Conservation (phyloP, 1,140 invertebrate genomes). For the Bathynomus jamesi region DNA sequence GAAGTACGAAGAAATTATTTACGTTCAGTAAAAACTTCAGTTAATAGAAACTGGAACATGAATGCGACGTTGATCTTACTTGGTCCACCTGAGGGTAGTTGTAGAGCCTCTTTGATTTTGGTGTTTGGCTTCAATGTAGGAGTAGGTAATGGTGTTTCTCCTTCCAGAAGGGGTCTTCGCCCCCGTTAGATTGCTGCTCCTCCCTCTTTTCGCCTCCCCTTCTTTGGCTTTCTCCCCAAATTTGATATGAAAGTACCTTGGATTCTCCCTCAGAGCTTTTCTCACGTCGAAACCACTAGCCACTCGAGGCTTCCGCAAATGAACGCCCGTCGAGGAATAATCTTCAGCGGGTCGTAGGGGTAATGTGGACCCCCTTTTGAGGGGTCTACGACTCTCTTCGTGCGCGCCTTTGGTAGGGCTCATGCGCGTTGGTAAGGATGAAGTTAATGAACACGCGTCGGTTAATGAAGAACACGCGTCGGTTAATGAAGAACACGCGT, state of each 20-base stretch:
- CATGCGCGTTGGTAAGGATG: background rate
- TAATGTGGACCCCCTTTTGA: no score
- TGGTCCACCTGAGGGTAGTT: background rate
- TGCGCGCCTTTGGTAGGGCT: background rate
- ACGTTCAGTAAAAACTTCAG: no score
- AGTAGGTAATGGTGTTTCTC: background rate
- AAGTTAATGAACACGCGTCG: no score
- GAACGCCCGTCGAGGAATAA: background rate
- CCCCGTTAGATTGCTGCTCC: background rate
- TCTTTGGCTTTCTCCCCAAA: background rate
- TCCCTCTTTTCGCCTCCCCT: background rate
- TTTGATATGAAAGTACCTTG: constrained; percentile 12
- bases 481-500: background rate
- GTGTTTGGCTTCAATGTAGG: background rate
- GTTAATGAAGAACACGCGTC: background rate
- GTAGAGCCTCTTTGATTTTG: background rate
- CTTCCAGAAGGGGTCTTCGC: background rate
- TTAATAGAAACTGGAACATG: no score
- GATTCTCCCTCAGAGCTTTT: constrained; percentile 13
- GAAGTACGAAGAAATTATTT: no score
- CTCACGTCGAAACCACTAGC: constrained; percentile 17
- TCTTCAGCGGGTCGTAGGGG: background rate
- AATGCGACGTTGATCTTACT: no score
- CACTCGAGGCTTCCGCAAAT: constrained; percentile 10
- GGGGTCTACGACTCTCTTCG: background rate